Conservation (phyloP, 53 echinoderm and acorn worm species). For the Antedon mediterranea region DNA sequence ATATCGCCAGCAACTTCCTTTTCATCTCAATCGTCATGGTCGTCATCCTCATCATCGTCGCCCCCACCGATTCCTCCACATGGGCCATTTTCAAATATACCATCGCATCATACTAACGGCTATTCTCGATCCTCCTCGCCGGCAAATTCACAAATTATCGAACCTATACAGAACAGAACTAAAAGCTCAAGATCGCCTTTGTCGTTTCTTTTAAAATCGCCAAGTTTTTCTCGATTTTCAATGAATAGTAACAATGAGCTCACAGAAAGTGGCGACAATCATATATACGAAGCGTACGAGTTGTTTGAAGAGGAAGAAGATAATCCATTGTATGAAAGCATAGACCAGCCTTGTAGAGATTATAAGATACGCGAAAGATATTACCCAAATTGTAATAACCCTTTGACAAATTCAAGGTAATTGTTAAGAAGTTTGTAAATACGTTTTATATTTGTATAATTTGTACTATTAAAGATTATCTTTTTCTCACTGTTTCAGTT, state of each 20-base stretch:
- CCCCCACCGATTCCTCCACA: not conserved
- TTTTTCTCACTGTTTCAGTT: too few species aligned
- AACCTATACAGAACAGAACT: not conserved
- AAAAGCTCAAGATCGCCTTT: not conserved
- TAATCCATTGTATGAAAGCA: too few species aligned
- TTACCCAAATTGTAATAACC: too few species aligned
- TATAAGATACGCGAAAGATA: too few species aligned
- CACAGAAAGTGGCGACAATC: not conserved
- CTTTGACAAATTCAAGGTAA: too few species aligned
- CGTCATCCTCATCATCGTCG: not conserved
- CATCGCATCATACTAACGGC: not conserved
- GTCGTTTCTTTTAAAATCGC: not conserved
- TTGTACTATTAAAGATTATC: too few species aligned
- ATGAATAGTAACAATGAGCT: not conserved
- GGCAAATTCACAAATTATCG: not conserved
- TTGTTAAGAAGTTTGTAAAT: too few species aligned
- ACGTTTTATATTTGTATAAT: too few species aligned
- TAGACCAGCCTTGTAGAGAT: too few species aligned
- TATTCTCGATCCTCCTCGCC: not conserved
- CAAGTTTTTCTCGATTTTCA: not conserved
- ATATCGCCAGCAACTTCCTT: not conserved
- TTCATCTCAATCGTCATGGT: not conserved
- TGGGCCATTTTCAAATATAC: not conserved
- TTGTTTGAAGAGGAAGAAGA: too few species aligned
- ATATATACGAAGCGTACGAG: not conserved